phyloP scores from a whole-genome alignment of 2,888 invertebrate species.

The Eupelmus urozonus region DNA sequence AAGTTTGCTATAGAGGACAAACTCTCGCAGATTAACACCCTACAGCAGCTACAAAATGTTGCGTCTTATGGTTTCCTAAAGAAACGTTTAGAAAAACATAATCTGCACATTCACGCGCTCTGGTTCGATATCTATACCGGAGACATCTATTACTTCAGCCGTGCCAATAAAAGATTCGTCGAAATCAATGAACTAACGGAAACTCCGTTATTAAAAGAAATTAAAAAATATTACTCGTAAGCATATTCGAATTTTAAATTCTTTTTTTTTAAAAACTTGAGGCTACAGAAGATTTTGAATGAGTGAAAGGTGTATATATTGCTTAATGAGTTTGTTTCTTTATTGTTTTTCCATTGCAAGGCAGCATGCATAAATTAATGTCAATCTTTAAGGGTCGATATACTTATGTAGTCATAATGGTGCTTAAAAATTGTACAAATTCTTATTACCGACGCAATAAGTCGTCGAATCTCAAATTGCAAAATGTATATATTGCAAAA shows the following conservation, averaged over 20 bases:
- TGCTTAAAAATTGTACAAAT: constrained; percentile 33
- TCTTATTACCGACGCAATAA: not conserved
- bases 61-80: constrained; percentile 95
- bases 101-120: constrained; percentile 93
- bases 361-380: not conserved
- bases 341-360: not conserved
- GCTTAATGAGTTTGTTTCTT: not conserved
- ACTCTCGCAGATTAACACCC: constrained; percentile 93
- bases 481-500: not conserved
- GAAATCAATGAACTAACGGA: constrained; percentile 91
- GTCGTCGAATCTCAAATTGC: constrained; percentile 27
- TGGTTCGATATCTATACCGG: constrained; percentile 99
- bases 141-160: constrained; percentile 95
- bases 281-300: constrained; percentile 3
- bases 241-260: not conserved
- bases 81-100: constrained; percentile 87
- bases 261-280: not conserved
- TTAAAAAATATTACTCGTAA: constrained; percentile 88
- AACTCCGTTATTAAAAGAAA: constrained; percentile 86
- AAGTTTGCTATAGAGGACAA: constrained; percentile 93
- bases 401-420: not conserved
- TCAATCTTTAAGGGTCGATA: constrained; percentile 11
- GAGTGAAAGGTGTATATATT: not conserved
- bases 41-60: constrained; percentile 95
- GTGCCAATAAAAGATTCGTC: constrained; percentile 90